A percentile compares a stretch with the other conserved stretches of the same genome.
These are phyloP conservation scores for Bembecia ichneumoniformis DNA, from an alignment of 2,888 invertebrate genomes.

Conservation along the genomic window DNA sequence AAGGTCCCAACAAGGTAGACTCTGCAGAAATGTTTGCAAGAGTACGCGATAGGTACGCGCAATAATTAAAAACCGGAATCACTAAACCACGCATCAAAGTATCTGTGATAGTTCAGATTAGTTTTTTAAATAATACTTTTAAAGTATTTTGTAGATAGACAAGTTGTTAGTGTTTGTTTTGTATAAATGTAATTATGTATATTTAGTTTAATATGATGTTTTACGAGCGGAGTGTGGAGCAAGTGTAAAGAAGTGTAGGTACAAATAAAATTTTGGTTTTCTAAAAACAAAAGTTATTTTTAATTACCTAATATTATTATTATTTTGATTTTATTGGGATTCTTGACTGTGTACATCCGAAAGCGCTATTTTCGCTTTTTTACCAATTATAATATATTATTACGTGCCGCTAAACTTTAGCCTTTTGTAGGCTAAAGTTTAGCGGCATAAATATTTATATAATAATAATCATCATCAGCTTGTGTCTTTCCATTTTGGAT, in stretches of 20 bases:
- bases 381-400: too few relatives aligned
- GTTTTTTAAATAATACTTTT: background rate
- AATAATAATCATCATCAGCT: too few relatives aligned
- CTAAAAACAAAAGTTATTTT: background rate
- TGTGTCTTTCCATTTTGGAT: too few relatives aligned
- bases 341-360: too few relatives aligned
- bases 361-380: too few relatives aligned
- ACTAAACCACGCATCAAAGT: background rate
- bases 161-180: background rate
- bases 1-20: conserved; percentile 53
- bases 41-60: conserved; percentile 56
- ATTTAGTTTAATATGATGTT: background rate
- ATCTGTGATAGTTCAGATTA: background rate
- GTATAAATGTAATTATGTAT: background rate
- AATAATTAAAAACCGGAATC: conserved; percentile 6
- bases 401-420: too few relatives aligned
- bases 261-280: background rate
- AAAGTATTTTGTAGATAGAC: background rate
- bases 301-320: background rate
- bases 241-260: background rate
- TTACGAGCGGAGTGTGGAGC: background rate
- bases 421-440: too few relatives aligned
- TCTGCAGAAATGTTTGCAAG: conserved; percentile 60
- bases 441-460: too few relatives aligned
- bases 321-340: too few relatives aligned